Conservation (phyloP, 2,888 invertebrate genomes). For the Athrips mouffetella region DNA sequence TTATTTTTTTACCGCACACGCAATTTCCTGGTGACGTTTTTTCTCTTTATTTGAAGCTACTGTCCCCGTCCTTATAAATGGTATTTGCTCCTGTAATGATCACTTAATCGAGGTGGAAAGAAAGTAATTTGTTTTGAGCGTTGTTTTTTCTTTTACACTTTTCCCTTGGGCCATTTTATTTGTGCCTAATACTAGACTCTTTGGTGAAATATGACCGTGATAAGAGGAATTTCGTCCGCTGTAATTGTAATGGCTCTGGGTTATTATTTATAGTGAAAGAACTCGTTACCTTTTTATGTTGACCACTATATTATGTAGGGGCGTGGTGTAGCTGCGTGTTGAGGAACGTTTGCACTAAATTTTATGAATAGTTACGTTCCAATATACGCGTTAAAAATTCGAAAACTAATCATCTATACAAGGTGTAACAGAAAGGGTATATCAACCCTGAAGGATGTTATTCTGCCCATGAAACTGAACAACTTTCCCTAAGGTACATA, state of each 20-base stretch:
- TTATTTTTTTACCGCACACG: constrained; percentile 55
- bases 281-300: constrained; percentile 69
- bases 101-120: constrained; percentile 65
- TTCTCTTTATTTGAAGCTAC: constrained; percentile 44
- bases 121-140: constrained; percentile 48
- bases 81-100: constrained; percentile 62
- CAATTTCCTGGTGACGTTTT: constrained; percentile 52
- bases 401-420: no score
- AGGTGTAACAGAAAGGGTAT: no score
- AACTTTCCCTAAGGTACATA: no score
- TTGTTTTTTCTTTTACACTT: constrained; percentile 34
- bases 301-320: constrained; percentile 70
- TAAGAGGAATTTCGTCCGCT: constrained; percentile 69
- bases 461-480: no score
- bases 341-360: constrained; percentile 26
- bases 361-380: constrained; percentile 17
- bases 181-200: constrained; percentile 61
- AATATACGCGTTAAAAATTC: no score
- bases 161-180: constrained; percentile 42
- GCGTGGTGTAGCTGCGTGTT: constrained; percentile 41
- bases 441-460: no score
- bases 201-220: constrained; percentile 67
- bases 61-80: constrained; percentile 49
- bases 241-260: constrained; percentile 68
- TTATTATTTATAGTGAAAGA: constrained; percentile 65